phyloP scores from a whole-genome alignment of 2,888 invertebrate genomes.

The Drosophila stalkeri region DNA sequence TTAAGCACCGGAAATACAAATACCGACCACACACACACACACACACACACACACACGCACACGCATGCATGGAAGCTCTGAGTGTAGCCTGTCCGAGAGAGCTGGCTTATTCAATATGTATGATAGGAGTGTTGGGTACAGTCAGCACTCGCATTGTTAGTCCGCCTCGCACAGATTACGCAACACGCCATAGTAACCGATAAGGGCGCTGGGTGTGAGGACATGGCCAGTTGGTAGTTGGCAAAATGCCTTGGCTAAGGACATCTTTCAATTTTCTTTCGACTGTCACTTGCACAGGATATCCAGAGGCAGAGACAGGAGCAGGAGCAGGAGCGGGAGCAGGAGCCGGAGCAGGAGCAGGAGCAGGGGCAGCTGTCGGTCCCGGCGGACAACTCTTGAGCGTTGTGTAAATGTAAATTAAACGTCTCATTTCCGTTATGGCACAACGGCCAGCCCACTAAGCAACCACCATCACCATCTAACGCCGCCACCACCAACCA shows the following conservation, averaged over 20 bases:
- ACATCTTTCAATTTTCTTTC: constrained; percentile 50
- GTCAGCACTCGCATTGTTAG: constrained; percentile 60
- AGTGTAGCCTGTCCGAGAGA: constrained; percentile 23
- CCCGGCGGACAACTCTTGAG: constrained; percentile 55
- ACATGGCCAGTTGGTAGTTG: neutral
- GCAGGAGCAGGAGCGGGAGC: neutral
- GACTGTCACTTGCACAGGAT: constrained; percentile 73
- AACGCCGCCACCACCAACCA: constrained; percentile 37
- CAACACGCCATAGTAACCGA: constrained; percentile 26
- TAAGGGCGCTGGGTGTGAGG: neutral
- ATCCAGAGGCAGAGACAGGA: neutral
- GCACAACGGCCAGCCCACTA: constrained; percentile 50
- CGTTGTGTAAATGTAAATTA: constrained; percentile 79
- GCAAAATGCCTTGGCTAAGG: constrained; percentile 12
- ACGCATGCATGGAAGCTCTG: constrained; percentile 1
- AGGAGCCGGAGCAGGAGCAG: neutral
- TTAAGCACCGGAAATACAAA: constrained; percentile 81
- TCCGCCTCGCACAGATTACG: constrained; percentile 24
- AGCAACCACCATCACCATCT: constrained; percentile 24
- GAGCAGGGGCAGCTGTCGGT: constrained; percentile 5
- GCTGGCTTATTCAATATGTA: constrained; percentile 61
- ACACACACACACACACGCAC: constrained; percentile 2
- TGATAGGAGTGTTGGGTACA: constrained; percentile 56
- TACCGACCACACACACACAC: constrained; percentile 21
- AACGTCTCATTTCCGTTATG: constrained; percentile 82